Evolutionary conservation across 2,797 vertebrate species (phyloP).

Genomic region (Siniperca scherzeri): DNA sequence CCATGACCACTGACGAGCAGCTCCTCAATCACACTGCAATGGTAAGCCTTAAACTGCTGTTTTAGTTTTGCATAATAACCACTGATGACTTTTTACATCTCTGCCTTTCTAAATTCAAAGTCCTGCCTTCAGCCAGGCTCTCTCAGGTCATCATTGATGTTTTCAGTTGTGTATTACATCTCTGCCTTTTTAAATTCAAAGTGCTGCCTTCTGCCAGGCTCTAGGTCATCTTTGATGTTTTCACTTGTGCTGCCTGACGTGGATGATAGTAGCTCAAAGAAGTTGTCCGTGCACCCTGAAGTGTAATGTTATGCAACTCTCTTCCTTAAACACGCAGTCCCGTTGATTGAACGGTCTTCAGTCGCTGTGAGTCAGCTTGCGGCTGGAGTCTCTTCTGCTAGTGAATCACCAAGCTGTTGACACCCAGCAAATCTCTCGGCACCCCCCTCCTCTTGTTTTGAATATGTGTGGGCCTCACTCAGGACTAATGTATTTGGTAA

Average conservation of each 20-base stretch:
- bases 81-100: not conserved
- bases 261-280: slow-evolving; percentile 11
- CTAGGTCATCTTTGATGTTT: slow-evolving; percentile 4
- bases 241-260: not conserved
- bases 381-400: slow-evolving; percentile 39
- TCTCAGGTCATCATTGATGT: slow-evolving; percentile 9
- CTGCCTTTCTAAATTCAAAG: not conserved
- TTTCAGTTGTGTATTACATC: slow-evolving; percentile 9
- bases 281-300: slow-evolving; percentile 14
- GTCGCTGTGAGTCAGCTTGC: slow-evolving; percentile 63
- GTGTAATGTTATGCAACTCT: slow-evolving; percentile 42
- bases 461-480: slow-evolving; percentile 73
- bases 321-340: slow-evolving; percentile 40
- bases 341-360: slow-evolving; percentile 39
- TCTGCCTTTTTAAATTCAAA: slow-evolving; percentile 1
- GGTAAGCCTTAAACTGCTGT: slow-evolving; percentile 81
- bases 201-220: not conserved
- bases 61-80: slow-evolving; percentile 1
- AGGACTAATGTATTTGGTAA: slow-evolving; percentile 82
- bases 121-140: not conserved
- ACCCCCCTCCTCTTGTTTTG: slow-evolving; percentile 61
- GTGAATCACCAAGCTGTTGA: slow-evolving; percentile 78
- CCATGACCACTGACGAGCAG: slow-evolving; percentile 96
- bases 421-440: slow-evolving; percentile 60
- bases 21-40: slow-evolving; percentile 92